Base-by-base conservation (phyloP, 2,888 invertebrate genomes). In the Furcula furcula region DNA sequence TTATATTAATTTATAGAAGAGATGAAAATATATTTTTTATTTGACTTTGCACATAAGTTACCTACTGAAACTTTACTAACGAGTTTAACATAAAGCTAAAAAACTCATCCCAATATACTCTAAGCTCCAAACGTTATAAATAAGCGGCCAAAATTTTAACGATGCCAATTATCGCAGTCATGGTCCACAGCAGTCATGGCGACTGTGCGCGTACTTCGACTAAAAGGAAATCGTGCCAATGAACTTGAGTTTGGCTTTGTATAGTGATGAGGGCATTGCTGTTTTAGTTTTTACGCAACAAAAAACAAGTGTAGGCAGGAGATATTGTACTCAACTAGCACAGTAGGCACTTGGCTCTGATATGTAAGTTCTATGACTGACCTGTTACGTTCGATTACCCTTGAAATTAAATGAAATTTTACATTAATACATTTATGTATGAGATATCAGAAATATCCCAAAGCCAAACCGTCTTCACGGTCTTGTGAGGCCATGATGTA, bases 201-300 rank as follows among this genome's bases (percentile, higher is more conserved):
- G 68, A 69, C 65, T 50, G 53, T 49, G 54, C 52, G 56, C 59
- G 67, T 57, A 61, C 46, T 56, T 55, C 59, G 55, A 51, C 67
- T 51, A 58, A 59, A 67, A 65, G 55, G 55, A 70, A 72, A 68
- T 59, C 66, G 77, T 78, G 84, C 84, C 82, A 84, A 80, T 83
- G 84, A 85, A 84, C 84, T 82, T 76, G 61, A 54, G 61, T 64
- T 74, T 72, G 71, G 67, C 68, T 76, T 63, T 63, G 64, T 65
- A 59, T 41, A 46, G 46, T 54, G 65, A 57, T 59, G 70, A 71
- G 62, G 67, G 64, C 65, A 64, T 63, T 63, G 56, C 57, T 58
- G 60, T 58, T 66, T 67, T 61, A 64, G 56, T 62, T 61, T 74
- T 60, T 65, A 70, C 70, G 66, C 65, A 71, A 68, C 59, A 55